Evolutionary conservation across 2,888 invertebrate genomes (phyloP), one percentile per base, ranked within the genome.

Genomic region (Pheosia tremula): DNA sequence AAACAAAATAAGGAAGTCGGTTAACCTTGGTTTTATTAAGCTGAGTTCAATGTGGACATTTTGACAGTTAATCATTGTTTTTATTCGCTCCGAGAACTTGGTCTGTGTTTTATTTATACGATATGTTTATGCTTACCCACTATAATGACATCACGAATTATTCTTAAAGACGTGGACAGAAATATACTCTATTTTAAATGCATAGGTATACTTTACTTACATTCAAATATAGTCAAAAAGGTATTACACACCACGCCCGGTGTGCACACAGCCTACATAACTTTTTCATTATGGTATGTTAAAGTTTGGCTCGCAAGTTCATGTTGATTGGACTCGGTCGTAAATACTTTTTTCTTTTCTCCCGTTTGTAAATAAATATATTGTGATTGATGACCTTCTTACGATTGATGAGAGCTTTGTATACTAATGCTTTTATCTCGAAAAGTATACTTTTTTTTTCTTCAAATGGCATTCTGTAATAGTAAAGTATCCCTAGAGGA

Each of bases 201-300:
- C 24, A 24, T 24, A 24, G 24, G 24, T 24, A 24, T 24, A 24
- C 24, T 24, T 2, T 24, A 24, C 24, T 24, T 24, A 24, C 24
- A 24, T 24, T 24, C 24, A 24, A 24, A 24, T 24, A 24, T 24
- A 24, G 24, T 24, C 24, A 24, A 24, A 24, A 24, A 24, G n/a
- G 4, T 13, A 7, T n/a, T 7, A 4, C 4, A 49, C 13, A 49
- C 24, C 9, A 52, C 24, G 52, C 36, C 24, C 52, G 4, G 5
- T 55, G 39, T 39, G n/a, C 4, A 53, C 38, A 55, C 38, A n/a
- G 10, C 55, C 55, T 38, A 56, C 55, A 60, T 54, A 70, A 70
- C 68, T 72, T 72, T 70, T 64, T 57, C 62, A 63, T 68, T 64
- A 64, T 55, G 39, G 66, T 60, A 58, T 68, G 36, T 65, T 58